Conservation (phyloP, 2,113 vertebrate species). For the Hemicordylus capensis region DNA sequence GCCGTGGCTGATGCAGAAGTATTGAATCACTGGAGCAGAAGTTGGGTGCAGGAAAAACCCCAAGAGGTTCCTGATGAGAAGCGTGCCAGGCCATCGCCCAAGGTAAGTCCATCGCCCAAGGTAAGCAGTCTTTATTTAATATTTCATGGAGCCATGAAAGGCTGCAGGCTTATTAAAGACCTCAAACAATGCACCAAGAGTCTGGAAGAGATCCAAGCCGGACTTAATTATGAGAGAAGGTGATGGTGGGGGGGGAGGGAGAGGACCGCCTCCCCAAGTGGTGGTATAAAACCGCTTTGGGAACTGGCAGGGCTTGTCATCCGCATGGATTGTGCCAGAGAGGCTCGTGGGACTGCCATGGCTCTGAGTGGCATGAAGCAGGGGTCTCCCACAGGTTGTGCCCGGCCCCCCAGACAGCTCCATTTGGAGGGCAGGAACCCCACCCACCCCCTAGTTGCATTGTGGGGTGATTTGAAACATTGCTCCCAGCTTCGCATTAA, state of each 20-base stretch:
- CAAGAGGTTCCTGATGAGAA: background rate
- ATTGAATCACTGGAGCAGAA: background rate
- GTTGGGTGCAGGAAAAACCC: background rate
- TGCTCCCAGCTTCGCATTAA: background rate
- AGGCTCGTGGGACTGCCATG: background rate
- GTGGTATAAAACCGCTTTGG: background rate
- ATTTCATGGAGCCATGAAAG: constrained; percentile 15
- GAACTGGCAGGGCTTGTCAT: background rate
- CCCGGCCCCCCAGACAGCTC: background rate
- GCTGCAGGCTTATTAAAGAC: background rate
- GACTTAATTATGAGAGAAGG: background rate
- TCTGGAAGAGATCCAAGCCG: background rate
- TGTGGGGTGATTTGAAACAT: too few relatives aligned
- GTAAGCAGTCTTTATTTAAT: constrained; percentile 24
- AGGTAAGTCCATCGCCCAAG: background rate
- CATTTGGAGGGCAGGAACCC: background rate
- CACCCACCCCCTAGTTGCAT: background rate
- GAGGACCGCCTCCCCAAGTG: background rate
- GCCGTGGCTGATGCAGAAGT: background rate
- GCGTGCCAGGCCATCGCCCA: too few relatives aligned
- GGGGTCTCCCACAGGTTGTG: too few relatives aligned
- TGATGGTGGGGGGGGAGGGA: background rate
- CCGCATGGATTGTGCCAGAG: too few relatives aligned
- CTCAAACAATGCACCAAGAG: background rate
- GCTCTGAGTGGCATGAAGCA: too few relatives aligned